Evolutionary conservation across 2,797 vertebrate genomes (phyloP).

Genomic region (Anguilla megastoma): DNA sequence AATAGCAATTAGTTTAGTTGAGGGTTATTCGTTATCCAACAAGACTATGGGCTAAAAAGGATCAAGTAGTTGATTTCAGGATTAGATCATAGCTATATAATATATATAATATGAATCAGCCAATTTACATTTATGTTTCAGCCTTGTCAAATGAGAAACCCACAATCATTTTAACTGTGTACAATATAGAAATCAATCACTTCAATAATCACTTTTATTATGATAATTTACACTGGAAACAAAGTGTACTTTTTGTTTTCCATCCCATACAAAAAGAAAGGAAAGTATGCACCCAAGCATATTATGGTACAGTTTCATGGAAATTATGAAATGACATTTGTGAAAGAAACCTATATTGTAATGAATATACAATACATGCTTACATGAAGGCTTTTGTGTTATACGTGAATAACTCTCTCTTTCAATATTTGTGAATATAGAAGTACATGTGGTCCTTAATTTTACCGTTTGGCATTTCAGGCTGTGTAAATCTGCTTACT

Average conservation of each 20-base stretch:
- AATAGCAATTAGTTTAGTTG: background rate
- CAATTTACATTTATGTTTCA: background rate
- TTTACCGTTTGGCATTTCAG: background rate
- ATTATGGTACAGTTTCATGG: background rate
- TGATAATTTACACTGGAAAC: background rate
- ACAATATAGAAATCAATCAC: background rate
- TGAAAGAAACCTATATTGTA: background rate
- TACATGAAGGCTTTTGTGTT: background rate
- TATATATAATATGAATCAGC: background rate
- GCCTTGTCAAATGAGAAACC: background rate
- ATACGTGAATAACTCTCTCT: background rate
- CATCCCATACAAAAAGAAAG: background rate
- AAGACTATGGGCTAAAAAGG: background rate
- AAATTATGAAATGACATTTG: background rate
- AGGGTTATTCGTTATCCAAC: background rate
- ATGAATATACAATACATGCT: constrained; percentile 2
- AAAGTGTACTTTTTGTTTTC: constrained; percentile 5
- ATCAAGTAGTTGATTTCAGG: background rate
- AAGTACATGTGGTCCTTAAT: background rate
- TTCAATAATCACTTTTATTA: background rate
- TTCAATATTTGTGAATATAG: background rate
- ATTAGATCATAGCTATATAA: background rate
- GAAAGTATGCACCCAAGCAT: background rate
- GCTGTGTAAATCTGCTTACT: background rate
- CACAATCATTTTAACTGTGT: background rate